Base-by-base conservation (phyloP, 2,797 vertebrate species). In the Cirrhinus molitorella region DNA sequence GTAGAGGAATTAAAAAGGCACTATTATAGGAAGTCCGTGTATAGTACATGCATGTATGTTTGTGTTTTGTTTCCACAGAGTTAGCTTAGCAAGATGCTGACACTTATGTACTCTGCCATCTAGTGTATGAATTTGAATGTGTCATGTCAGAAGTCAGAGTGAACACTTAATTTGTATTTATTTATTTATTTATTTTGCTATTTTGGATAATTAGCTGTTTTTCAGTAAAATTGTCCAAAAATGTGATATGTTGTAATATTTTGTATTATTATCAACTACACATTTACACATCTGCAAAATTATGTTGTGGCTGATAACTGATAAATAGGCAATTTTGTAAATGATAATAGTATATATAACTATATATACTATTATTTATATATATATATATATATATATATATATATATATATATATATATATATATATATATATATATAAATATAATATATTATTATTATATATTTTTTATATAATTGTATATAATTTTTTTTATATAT, bases 61-160 rank as follows among this genome's bases (percentile, higher is more conserved):
- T 28, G 11, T 51, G 16, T 19, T 61, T 3, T 51, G 40, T 40
- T 40, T 75, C 31, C 51, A 70, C n/a, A n/a, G n/a, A 75, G 51
- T 57, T 57, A 1, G 34, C 23, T 55, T n/a, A 23, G 7, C 31
- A 57, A 75, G 51, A 75, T 40, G 47, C 47, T 53, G 21, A 57
- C 72, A 23, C 21, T 75, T 73, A 16, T 57, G 72, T 40, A 57
- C 31, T 75, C 1, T 75, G 72, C 72, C 72, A 75, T 75, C 72
- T 75, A 75, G 72, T 57, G 51, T 75, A n/a, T 40, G 72, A 75
- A 57, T 57, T 16, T 57, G 31, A 57, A 23, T 23, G 34, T 37
- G 71, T 16, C 31, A 51, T 73, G 10, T 73, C 17, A 73, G 53
- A 51, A 53, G 17, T 72, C 47, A 55, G 21, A 34, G 23, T 74